Evolutionary conservation across 2,797 vertebrate genomes (phyloP).

Genomic region (Gephyroberyx darwinii): DNA sequence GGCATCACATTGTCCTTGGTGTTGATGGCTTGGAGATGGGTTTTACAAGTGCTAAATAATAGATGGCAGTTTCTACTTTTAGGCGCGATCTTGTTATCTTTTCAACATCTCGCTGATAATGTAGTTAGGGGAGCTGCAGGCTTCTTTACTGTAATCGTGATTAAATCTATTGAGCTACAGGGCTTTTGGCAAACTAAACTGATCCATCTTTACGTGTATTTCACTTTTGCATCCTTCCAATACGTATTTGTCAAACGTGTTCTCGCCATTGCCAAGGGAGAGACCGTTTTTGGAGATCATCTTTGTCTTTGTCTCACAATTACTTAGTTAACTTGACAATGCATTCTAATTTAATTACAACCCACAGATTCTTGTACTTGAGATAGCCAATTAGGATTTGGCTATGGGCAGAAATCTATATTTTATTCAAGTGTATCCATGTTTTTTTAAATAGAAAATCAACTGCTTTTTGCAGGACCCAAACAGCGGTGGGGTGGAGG

Average conservation of each 20-base stretch:
- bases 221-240: constrained; percentile 7
- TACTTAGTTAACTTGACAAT: constrained; percentile 69
- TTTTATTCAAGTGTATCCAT: constrained; percentile 63
- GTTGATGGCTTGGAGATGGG: constrained; percentile 36
- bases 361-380: constrained; percentile 53
- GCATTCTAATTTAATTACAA: constrained; percentile 65
- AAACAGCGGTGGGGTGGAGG: constrained; percentile 25
- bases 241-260: constrained; percentile 24
- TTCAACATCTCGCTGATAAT: constrained; percentile 36
- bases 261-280: constrained; percentile 17
- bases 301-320: constrained; percentile 48
- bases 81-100: constrained; percentile 41
- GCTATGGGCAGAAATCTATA: constrained; percentile 47
- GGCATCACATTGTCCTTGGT: constrained; percentile 44
- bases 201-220: not conserved
- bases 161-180: not conserved
- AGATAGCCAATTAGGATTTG: constrained; percentile 58
- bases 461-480: constrained; percentile 49
- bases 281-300: constrained; percentile 45
- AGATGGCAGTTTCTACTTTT: constrained; percentile 49
- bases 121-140: constrained; percentile 17
- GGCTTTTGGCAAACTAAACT: not conserved
- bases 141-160: constrained; percentile 10
- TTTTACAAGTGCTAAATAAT: constrained; percentile 32
- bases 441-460: constrained; percentile 69